phyloP scores from a whole-genome alignment of 2,888 invertebrate genomes.

The Diaphora mendica region DNA sequence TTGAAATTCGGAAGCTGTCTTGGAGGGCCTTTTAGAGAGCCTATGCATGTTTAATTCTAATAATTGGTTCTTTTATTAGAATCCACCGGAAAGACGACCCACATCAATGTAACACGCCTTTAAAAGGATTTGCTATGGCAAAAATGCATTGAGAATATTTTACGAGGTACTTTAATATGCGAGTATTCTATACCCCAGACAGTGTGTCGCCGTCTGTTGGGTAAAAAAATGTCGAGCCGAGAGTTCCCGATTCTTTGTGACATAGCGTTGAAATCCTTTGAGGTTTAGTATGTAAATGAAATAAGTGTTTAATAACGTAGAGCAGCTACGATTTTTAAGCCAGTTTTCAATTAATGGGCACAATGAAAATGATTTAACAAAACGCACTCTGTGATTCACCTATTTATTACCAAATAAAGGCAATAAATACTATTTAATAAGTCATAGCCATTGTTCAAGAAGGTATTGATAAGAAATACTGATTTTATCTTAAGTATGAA shows the following conservation, averaged over 20 bases:
- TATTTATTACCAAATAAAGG: slow-evolving; percentile 56
- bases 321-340: neutral
- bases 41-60: slow-evolving; percentile 72
- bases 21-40: slow-evolving; percentile 68
- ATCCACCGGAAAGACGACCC: slow-evolving; percentile 81
- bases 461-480: slow-evolving; percentile 64
- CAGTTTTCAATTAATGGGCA: slow-evolving; percentile 15
- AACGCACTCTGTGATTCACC: slow-evolving; percentile 1
- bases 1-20: slow-evolving; percentile 81
- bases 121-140: slow-evolving; percentile 80
- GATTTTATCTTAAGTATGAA: slow-evolving; percentile 77
- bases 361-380: slow-evolving; percentile 12
- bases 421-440: slow-evolving; percentile 29
- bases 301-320: neutral
- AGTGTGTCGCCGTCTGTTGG: slow-evolving; percentile 70
- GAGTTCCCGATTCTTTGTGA: slow-evolving; percentile 23
- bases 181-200: slow-evolving; percentile 69
- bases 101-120: slow-evolving; percentile 72
- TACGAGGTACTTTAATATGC: slow-evolving; percentile 62
- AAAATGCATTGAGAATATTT: slow-evolving; percentile 71
- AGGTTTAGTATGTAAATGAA: slow-evolving; percentile 47
- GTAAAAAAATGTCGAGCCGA: slow-evolving; percentile 43
- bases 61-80: slow-evolving; percentile 80
- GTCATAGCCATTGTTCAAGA: slow-evolving; percentile 52
- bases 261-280: slow-evolving; percentile 51